These are phyloP conservation scores for Drosophila pandora DNA, from an alignment of 1,140 invertebrate genomes.

Conservation along the genomic window DNA sequence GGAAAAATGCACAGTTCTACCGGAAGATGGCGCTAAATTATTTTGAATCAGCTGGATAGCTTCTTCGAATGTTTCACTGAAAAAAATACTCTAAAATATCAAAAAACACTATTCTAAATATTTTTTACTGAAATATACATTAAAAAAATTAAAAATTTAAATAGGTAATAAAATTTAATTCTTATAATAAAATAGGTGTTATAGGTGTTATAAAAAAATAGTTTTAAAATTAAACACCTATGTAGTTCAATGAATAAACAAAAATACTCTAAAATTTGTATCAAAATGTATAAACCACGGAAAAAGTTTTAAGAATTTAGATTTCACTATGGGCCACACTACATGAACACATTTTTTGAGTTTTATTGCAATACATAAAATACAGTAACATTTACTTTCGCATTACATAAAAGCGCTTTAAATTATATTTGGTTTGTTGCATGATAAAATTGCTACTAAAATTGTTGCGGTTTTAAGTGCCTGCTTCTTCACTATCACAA, in stretches of 20 bases:
- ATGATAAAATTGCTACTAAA: conserved; percentile 66
- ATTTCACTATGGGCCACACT: conserved; percentile 49
- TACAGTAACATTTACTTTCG: conserved; percentile 72
- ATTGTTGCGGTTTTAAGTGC: conserved; percentile 67
- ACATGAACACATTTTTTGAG: conserved; percentile 67
- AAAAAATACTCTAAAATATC: neutral
- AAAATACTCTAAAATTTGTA: too few species aligned
- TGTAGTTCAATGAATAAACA: too few species aligned
- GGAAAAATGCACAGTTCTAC: neutral
- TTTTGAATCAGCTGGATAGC: conserved; percentile 6
- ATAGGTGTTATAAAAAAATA: too few species aligned
- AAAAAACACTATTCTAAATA: too few species aligned
- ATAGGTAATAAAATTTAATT: too few species aligned
- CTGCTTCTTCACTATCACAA: conserved; percentile 67
- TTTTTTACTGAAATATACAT: neutral
- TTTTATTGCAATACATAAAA: conserved; percentile 71
- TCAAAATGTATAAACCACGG: too few species aligned
- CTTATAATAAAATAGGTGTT: too few species aligned
- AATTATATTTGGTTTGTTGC: conserved; percentile 37
- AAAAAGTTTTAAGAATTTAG: neutral
- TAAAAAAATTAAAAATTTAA: too few species aligned
- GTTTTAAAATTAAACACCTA: too few species aligned
- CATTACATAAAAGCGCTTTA: conserved; percentile 72
- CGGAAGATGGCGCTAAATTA: conserved; percentile 10
- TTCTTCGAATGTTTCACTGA: neutral